Conservation (phyloP, 2,888 invertebrate genomes). For the Dynastes hyllus region DNA sequence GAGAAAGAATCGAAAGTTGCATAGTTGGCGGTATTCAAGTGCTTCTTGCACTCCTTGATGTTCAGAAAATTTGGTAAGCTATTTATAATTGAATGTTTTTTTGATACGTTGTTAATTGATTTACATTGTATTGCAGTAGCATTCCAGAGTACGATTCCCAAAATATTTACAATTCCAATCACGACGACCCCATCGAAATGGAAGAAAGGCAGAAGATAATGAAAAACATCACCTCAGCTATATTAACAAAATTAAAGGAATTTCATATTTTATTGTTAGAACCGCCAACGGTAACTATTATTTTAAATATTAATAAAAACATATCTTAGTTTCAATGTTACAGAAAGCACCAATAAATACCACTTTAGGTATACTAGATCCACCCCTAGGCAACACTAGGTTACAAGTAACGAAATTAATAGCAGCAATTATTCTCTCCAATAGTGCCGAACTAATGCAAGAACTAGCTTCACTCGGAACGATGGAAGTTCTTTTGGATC, state of each 20-base stretch:
- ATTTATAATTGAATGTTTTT: neutral
- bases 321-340: constrained; percentile 26
- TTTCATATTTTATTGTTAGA: constrained; percentile 80
- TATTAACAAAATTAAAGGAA: constrained; percentile 79
- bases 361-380: constrained; percentile 81
- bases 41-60: constrained; percentile 81
- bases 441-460: constrained; percentile 81
- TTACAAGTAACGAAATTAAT: constrained; percentile 87
- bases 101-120: neutral
- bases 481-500: constrained; percentile 81
- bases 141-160: constrained; percentile 63
- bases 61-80: constrained; percentile 71
- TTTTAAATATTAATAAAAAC: constrained; percentile 1
- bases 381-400: constrained; percentile 86
- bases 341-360: constrained; percentile 80
- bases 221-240: constrained; percentile 77
- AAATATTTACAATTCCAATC: constrained; percentile 66
- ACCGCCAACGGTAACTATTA: constrained; percentile 78
- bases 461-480: constrained; percentile 76
- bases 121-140: constrained; percentile 57
- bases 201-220: constrained; percentile 77
- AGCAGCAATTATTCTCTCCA: constrained; percentile 83
- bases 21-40: constrained; percentile 87
- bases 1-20: constrained; percentile 79
- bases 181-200: constrained; percentile 71